Evolutionary conservation across 2,888 invertebrate genomes (phyloP), one percentile per base, ranked within the genome.

Genomic region (Diogma glabrata): DNA sequence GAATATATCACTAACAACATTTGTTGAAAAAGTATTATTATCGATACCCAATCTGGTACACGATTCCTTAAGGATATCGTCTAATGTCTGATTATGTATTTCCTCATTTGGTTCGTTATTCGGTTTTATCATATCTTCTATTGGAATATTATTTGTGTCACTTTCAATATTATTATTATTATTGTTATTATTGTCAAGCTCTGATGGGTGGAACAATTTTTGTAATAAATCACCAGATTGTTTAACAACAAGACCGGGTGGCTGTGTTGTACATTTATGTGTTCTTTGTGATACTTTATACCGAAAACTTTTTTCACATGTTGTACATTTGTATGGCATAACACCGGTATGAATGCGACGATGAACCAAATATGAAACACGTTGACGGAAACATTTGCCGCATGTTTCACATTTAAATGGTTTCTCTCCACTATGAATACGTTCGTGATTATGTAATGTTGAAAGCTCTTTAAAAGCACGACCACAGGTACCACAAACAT

Each of bases 401-500:
- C 90, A 90, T 47, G 84, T 84, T 75, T 89, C 88, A 66, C 90
- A 90, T 26, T 83, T 82, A 62, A 87, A 90, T 4, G 89, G 89
- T 60, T 88, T 84, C 65, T 89, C 89, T 1, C 90, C 89, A 51
- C 68, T 68, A 53, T 69, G 83, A 56, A 90, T 90, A 54, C 90
- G 72, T 64, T 87, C 84, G 63, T 90, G 90, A 64, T 90, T 90
- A 62, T 89, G 88, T 51, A 90, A 72, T 1, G 90, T 90, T 2
- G 89, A 89, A 22, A 89, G 71, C 67, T 90, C 90, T 64, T 89
- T 90, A 64, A 90, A 90, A 23, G 87, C 81, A 55, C 88, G 75
- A 0, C 87, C 86, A 64, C 90, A 90, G 59, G 82, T 83, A 49
- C 65, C 72, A 61, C 89, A 89, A 2, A 77, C 75, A 33, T 83